Percentiles rank a stretch among this genome's conserved stretches.
Evolutionary conservation across 2,888 invertebrate genomes (phyloP).

Genomic region (Melitaea athalia): DNA sequence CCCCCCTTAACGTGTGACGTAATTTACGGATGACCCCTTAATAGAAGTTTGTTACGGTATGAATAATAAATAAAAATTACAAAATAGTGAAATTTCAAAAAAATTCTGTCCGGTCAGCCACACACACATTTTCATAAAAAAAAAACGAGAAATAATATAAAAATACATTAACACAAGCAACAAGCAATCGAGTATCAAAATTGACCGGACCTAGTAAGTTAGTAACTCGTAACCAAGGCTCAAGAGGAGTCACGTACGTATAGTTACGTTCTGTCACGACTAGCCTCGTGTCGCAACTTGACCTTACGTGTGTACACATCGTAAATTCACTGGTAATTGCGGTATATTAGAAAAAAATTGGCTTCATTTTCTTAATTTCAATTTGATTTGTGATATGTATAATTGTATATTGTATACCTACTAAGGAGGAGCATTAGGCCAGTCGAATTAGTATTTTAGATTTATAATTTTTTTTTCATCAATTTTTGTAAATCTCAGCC

Average conservation of each 20-base stretch:
- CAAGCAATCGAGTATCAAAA: background rate
- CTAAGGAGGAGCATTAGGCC: too few relatives aligned
- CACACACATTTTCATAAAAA: too few relatives aligned
- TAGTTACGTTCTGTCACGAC: constrained; percentile 21
- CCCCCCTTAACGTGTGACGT: too few relatives aligned
- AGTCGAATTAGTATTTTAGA: too few relatives aligned
- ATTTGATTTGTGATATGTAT: background rate
- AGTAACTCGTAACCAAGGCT: background rate
- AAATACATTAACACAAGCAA: background rate
- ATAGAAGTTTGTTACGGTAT: too few relatives aligned
- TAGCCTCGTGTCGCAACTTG: constrained; percentile 27
- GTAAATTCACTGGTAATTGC: background rate
- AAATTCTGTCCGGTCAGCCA: too few relatives aligned
- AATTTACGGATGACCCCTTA: too few relatives aligned
- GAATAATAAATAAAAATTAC: too few relatives aligned
- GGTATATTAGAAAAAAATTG: background rate
- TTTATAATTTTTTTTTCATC: too few relatives aligned
- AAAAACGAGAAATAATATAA: background rate
- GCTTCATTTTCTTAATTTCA: background rate
- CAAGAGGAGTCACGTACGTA: constrained; percentile 14
- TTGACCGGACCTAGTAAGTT: background rate
- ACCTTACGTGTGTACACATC: constrained; percentile 20
- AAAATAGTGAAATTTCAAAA: too few relatives aligned
- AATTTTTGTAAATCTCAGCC: too few relatives aligned
- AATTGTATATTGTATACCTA: too few relatives aligned